phyloP scores from a whole-genome alignment of 2,888 invertebrate genomes.

The Asteroscopus sphinx region DNA sequence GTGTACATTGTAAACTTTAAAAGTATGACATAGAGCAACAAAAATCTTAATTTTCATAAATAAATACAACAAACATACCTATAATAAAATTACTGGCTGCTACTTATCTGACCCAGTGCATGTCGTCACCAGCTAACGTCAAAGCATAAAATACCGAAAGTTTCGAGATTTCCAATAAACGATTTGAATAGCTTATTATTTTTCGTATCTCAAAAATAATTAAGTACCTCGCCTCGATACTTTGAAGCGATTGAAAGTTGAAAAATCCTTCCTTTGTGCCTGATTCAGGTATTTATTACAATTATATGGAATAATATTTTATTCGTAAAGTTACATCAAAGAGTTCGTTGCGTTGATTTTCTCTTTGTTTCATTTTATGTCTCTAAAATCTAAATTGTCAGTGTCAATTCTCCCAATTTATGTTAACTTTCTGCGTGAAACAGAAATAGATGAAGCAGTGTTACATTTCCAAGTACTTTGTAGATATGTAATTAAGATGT shows the following conservation, averaged over 20 bases:
- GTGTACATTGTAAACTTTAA: too few species aligned
- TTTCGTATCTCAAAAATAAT: slow-evolving; percentile 22
- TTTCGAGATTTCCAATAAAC: slow-evolving; percentile 3
- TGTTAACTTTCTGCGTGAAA: neutral
- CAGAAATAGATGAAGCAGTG: neutral
- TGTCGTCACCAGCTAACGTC: slow-evolving; percentile 1
- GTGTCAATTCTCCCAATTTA: slow-evolving; percentile 34
- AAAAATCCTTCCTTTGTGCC: slow-evolving; percentile 18
- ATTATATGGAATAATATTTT: slow-evolving; percentile 36
- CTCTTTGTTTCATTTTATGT: slow-evolving; percentile 45
- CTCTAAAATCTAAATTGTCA: slow-evolving; percentile 29
- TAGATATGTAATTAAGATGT: too few species aligned
- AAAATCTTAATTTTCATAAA: too few species aligned
- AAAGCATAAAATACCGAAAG: slow-evolving; percentile 4
- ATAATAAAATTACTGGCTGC: too few species aligned
- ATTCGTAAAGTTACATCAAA: slow-evolving; percentile 52
- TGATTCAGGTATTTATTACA: slow-evolving; percentile 33
- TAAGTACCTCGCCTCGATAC: slow-evolving; percentile 7
- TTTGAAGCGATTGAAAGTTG: slow-evolving; percentile 19
- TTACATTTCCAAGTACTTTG: too few species aligned
- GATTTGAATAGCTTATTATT: slow-evolving; percentile 2
- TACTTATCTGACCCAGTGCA: too few species aligned
- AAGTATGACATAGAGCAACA: too few species aligned
- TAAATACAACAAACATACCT: too few species aligned
- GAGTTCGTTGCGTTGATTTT: slow-evolving; percentile 48